Base-by-base conservation (phyloP, 2,797 vertebrate species). In the Centroberyx gerrardi region DNA sequence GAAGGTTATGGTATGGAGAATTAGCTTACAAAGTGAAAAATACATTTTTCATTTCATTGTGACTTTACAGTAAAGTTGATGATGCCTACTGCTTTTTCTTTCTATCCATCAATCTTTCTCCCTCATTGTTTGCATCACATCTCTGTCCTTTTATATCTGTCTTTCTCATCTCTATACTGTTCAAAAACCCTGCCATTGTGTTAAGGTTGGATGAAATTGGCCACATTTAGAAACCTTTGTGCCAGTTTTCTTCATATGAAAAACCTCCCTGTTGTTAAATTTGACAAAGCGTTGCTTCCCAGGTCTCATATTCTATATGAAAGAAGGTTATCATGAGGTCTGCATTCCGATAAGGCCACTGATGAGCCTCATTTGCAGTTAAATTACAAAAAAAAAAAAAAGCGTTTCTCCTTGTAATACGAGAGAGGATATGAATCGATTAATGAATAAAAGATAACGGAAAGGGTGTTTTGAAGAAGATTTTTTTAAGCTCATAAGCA, bases 371-470 rank as follows among this genome's bases (percentile, higher is more conserved):
- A 54, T 69, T 38, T 67, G 44, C 62, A 44, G 68, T 72, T 46
- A 48, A 60, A 36, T 53, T 18, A 68, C 52, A 17, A 29, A 54
- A 42, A 55, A 17, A 29, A 54, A 42, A 55, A 29, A 54, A 52
- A 22, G 22, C 1, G 22, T 49, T 42, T 15, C 49, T 62, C 49
- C 4, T 48, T 42, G 28, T 55, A 62, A 33, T 36, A 64, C 54
- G 55, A 59, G 7, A 53, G 42, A 55, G 48, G 55, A 63, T n/a
- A 62, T 64, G 40, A 81, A 67, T 49, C 7, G 18, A 68, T 76
- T 76, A 61, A 72, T 83, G 81, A 83, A 83, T 80, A 76, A 83
- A 72, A 80, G 49, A 83, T 80, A 61, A 73, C 63, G 36, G 6
- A 10, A 51, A 55, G 18, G 58, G 38, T 22, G 33, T 44, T 74